Conservation (phyloP, 2,888 invertebrate species). For the Falcaria lacertinaria region DNA sequence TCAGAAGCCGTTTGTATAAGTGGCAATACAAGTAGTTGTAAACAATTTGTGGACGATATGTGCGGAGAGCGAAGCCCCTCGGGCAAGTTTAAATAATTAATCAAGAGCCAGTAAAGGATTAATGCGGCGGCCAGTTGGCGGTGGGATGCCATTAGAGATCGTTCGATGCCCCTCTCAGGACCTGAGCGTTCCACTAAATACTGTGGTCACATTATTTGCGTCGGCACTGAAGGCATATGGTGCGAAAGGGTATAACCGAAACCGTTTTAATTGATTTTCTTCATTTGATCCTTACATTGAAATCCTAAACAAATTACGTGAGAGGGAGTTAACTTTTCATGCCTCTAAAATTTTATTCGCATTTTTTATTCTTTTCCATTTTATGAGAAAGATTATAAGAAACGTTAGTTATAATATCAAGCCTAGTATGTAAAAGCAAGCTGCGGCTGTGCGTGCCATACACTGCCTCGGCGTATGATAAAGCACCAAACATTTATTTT, state of each 20-base stretch:
- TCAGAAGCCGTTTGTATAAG: neutral
- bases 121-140: slow-evolving; percentile 77
- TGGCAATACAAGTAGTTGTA: slow-evolving; percentile 26
- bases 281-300: slow-evolving; percentile 1
- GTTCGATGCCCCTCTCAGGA: slow-evolving; percentile 54
- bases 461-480: slow-evolving; percentile 51
- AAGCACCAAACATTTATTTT: slow-evolving; percentile 76
- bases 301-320: neutral
- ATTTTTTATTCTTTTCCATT: too few species aligned
- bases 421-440: slow-evolving; percentile 25
- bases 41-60: slow-evolving; percentile 62
- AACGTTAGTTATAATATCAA: slow-evolving; percentile 21
- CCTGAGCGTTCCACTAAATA: slow-evolving; percentile 52
- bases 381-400: too few species aligned
- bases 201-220: slow-evolving; percentile 67
- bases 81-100: slow-evolving; percentile 76
- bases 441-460: slow-evolving; percentile 32
- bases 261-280: slow-evolving; percentile 33
- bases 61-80: slow-evolving; percentile 40
- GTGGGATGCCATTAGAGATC: slow-evolving; percentile 74
- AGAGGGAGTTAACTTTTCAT: too few species aligned
- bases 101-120: slow-evolving; percentile 76
- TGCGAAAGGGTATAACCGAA: slow-evolving; percentile 29
- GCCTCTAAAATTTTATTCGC: too few species aligned
- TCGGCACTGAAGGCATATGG: slow-evolving; percentile 33